phyloP scores from a whole-genome alignment of 2,888 invertebrate species.

The Scelioninae gen. 2 region DNA sequence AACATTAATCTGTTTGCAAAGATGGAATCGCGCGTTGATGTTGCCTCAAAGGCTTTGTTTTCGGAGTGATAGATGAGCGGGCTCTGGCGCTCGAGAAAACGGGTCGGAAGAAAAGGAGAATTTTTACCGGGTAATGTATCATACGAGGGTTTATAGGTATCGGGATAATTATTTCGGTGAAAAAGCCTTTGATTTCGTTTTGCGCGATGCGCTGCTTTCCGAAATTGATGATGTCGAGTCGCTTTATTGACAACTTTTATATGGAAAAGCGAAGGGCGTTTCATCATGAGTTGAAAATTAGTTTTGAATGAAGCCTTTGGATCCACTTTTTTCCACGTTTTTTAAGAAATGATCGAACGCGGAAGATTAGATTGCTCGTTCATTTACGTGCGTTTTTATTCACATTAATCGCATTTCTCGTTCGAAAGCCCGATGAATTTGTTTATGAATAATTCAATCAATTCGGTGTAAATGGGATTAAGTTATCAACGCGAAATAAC shows the following conservation, averaged over 20 bases:
- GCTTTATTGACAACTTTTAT: slow-evolving; percentile 40
- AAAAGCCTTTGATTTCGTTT: slow-evolving; percentile 47
- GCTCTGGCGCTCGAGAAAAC: slow-evolving; percentile 41
- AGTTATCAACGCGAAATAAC: too few species aligned
- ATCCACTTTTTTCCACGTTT: background rate
- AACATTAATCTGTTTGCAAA: slow-evolving; percentile 60
- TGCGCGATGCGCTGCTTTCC: slow-evolving; percentile 12
- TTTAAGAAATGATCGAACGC: too few species aligned
- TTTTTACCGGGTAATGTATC: slow-evolving; percentile 52
- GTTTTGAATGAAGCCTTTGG: slow-evolving; percentile 3
- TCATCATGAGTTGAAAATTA: slow-evolving; percentile 21
- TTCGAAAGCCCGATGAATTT: too few species aligned
- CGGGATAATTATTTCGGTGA: slow-evolving; percentile 52
- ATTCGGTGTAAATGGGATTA: too few species aligned
- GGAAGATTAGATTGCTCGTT: too few species aligned
- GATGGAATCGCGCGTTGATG: slow-evolving; percentile 58
- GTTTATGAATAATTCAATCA: too few species aligned
- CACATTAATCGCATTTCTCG: too few species aligned
- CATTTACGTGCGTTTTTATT: too few species aligned
- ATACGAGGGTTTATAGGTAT: slow-evolving; percentile 39
- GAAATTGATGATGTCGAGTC: slow-evolving; percentile 37
- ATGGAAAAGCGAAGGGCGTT: slow-evolving; percentile 5
- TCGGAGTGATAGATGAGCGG: slow-evolving; percentile 57
- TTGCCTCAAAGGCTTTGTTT: slow-evolving; percentile 59
- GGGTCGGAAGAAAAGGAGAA: slow-evolving; percentile 40